Percentiles rank a stretch among this genome's conserved stretches.
These are phyloP conservation scores for Loripinus fragilis DNA, from an alignment of 2,888 invertebrate genomes.

Conservation along the genomic window DNA sequence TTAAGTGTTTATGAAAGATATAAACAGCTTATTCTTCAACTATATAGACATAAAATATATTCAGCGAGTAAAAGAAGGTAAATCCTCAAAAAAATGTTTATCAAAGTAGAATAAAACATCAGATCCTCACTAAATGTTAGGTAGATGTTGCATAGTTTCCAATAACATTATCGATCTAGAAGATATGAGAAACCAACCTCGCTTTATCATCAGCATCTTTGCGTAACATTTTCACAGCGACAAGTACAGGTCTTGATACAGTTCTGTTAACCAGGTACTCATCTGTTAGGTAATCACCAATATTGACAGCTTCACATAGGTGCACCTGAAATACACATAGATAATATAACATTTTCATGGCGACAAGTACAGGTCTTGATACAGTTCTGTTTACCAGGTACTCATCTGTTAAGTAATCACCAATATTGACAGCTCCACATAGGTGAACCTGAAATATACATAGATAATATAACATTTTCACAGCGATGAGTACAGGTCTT, in stretches of 20 bases:
- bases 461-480: no score
- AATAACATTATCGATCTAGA: no score
- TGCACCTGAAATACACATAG: slow-evolving; percentile 87
- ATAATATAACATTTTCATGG: slow-evolving; percentile 92
- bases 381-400: slow-evolving; percentile 86
- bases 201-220: slow-evolving; percentile 89
- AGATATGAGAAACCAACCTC: slow-evolving; percentile 87
- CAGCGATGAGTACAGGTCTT: no score
- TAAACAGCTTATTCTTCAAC: no score
- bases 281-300: slow-evolving; percentile 85
- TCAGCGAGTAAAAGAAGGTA: no score
- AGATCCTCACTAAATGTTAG: no score
- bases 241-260: slow-evolving; percentile 88
- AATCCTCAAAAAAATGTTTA: no score
- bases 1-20: no score
- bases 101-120: no score
- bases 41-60: no score
- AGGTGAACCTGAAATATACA: slow-evolving; percentile 89
- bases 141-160: no score
- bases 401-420: slow-evolving; percentile 82
- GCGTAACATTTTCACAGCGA: slow-evolving; percentile 94
- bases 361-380: slow-evolving; percentile 90
- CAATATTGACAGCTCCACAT: slow-evolving; percentile 92
- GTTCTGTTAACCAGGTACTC: slow-evolving; percentile 86
- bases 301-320: slow-evolving; percentile 92